Percentiles rank a stretch among this genome's conserved stretches.
Conservation (phyloP, 1,140 invertebrate species). For the Cydia fagiglandana region DNA sequence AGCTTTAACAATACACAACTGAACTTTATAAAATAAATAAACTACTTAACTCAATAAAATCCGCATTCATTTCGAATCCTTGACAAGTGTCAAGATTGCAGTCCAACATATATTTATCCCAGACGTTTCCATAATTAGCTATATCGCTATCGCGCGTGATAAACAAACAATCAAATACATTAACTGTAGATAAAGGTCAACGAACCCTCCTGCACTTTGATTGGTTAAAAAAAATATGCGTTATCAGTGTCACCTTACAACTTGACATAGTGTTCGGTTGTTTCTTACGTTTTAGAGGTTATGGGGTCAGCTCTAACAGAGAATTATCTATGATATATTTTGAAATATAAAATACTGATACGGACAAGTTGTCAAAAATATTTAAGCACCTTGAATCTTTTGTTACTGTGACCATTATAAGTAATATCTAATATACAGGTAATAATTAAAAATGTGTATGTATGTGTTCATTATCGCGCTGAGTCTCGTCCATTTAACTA, state of each 20-base stretch:
- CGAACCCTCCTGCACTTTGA: slow-evolving; percentile 60
- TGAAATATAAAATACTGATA: too few species aligned
- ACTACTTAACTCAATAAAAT: neutral
- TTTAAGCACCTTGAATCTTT: too few species aligned
- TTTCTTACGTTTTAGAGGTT: neutral
- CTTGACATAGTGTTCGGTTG: slow-evolving; percentile 16
- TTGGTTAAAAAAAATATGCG: slow-evolving; percentile 52
- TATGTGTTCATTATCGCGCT: too few species aligned
- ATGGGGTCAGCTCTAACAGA: neutral
- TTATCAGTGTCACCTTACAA: slow-evolving; percentile 41
- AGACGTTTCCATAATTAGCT: slow-evolving; percentile 20
- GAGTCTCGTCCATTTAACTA: too few species aligned
- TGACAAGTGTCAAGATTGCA: slow-evolving; percentile 18
- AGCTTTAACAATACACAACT: neutral
- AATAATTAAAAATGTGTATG: too few species aligned
- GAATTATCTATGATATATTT: too few species aligned
- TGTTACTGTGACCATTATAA: too few species aligned
- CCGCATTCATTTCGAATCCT: slow-evolving; percentile 3
- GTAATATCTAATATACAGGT: too few species aligned
- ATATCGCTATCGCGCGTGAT: slow-evolving; percentile 43
- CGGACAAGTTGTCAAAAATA: too few species aligned
- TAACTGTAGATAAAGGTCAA: slow-evolving; percentile 62
- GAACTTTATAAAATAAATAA: slow-evolving; percentile 12
- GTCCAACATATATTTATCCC: neutral
- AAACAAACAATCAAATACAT: slow-evolving; percentile 73